These are phyloP conservation scores for Tychaedon coryphoeus DNA, from an alignment of 2,113 vertebrate genomes.

Conservation along the genomic window DNA sequence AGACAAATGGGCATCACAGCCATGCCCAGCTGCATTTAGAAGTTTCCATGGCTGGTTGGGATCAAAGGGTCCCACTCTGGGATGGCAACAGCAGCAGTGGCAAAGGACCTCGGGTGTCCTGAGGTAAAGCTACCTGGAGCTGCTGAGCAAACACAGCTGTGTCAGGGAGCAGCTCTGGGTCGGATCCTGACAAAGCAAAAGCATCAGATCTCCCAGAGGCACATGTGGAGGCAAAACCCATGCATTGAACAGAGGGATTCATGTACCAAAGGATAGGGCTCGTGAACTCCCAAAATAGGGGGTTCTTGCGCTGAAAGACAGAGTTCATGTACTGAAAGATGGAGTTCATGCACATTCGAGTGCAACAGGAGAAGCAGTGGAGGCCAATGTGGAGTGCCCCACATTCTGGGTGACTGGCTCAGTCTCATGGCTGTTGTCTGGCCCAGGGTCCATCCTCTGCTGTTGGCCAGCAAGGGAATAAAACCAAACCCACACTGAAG, in stretches of 20 bases:
- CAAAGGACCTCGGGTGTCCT: neutral
- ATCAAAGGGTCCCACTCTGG: neutral
- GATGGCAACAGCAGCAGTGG: neutral
- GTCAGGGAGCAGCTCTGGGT: neutral
- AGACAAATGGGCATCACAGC: rapidly evolving
- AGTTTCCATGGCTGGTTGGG: neutral
- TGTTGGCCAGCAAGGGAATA: neutral
- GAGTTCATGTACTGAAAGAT: neutral
- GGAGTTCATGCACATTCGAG: rapidly evolving
- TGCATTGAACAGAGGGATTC: rapidly evolving
- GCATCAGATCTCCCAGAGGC: neutral
- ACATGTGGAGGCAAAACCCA: rapidly evolving
- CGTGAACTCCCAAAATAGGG: rapidly evolving
- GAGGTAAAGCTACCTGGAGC: neutral
- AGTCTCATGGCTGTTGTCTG: rapidly evolving
- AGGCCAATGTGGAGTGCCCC: neutral
- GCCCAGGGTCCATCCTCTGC: neutral
- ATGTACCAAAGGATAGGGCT: neutral
- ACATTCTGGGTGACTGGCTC: rapidly evolving
- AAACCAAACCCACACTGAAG: neutral
- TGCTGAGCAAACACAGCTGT: neutral
- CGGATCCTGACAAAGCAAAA: neutral
- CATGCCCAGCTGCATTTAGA: neutral
- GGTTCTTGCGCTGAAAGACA: neutral
- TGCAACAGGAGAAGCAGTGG: neutral